A percentile compares a stretch with the other conserved stretches of the same genome.
These are phyloP conservation scores for Globicephala melas DNA, from an alignment of 2,113 vertebrate species.

Conservation along the genomic window DNA sequence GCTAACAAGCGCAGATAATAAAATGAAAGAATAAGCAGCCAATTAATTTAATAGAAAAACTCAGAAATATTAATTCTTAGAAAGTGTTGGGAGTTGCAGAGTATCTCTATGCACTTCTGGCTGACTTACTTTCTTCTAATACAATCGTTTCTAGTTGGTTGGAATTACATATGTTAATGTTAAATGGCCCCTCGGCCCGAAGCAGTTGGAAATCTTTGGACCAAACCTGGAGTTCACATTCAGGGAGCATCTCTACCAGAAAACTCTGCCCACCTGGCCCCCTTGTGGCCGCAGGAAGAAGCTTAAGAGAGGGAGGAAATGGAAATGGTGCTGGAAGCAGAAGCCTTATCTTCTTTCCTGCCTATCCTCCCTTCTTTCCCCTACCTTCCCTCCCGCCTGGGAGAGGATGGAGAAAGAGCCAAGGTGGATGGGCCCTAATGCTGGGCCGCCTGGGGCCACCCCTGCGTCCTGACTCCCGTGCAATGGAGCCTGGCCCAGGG, in stretches of 20 bases:
- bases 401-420: background rate
- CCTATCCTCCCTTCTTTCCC: background rate
- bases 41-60: slow-evolving; percentile 11
- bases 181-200: rapidly evolving
- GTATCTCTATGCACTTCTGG: background rate
- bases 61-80: background rate
- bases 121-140: background rate
- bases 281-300: background rate
- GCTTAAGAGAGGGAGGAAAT: background rate
- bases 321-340: background rate
- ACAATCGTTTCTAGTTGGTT: no score
- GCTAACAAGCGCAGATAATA: background rate
- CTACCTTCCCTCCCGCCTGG: no score
- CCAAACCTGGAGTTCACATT: background rate
- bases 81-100: background rate
- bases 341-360: rapidly evolving
- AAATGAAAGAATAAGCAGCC: background rate
- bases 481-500: rapidly evolving
- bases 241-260: background rate
- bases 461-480: rapidly evolving
- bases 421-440: background rate
- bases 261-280: background rate
- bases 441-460: rapidly evolving
- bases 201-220: background rate
- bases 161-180: background rate